A percentile compares a stretch with the other conserved stretches of the same genome.
phyloP scores from a whole-genome alignment of 1,140 invertebrate genomes.

The Heliothis subflexa region DNA sequence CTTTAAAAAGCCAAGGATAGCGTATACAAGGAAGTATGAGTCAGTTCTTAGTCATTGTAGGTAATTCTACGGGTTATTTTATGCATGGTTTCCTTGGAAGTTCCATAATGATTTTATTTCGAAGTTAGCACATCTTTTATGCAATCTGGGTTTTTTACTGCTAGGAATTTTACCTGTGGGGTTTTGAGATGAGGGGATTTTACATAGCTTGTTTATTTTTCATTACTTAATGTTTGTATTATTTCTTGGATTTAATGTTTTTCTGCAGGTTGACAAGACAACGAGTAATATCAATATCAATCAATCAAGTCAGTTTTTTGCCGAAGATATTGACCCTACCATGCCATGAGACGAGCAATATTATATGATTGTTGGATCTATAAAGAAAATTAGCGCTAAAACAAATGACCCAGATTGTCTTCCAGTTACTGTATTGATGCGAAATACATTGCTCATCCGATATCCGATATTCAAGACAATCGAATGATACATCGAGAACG shows the following conservation, averaged over 20 bases:
- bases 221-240: too few relatives aligned
- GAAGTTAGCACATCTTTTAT: conserved; percentile 6
- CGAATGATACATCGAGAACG: conserved; percentile 44
- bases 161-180: not conserved
- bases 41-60: conserved; percentile 26
- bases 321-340: too few relatives aligned
- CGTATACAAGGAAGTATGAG: conserved; percentile 31
- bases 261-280: too few relatives aligned
- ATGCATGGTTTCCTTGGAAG: not conserved
- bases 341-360: too few relatives aligned
- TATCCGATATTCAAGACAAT: not conserved
- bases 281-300: too few relatives aligned
- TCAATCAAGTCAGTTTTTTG: too few relatives aligned
- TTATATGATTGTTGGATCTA: too few relatives aligned
- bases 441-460: conserved; percentile 2
- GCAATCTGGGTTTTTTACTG: not conserved
- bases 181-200: not conserved
- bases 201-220: too few relatives aligned
- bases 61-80: conserved; percentile 22
- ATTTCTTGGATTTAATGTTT: too few relatives aligned
- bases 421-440: not conserved
- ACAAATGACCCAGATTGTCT: not conserved
- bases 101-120: conserved; percentile 35
- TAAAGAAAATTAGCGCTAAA: not conserved
- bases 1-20: conserved; percentile 50